Evolutionary conservation across 2,888 invertebrate species (phyloP).

Genomic region (Cosmia trapezina): DNA sequence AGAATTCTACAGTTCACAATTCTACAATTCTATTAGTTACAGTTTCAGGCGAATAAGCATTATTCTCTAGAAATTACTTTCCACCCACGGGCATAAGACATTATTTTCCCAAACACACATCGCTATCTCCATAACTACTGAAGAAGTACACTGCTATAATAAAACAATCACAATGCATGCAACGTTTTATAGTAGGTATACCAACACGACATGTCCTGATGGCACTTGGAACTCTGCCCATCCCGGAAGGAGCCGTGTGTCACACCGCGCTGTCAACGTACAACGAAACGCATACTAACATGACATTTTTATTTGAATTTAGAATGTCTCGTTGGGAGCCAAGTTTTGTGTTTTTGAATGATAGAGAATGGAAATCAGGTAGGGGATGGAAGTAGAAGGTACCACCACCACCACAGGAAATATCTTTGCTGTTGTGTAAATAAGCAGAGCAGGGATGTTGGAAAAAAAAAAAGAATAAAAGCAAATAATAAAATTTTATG

Average conservation of each 20-base stretch:
- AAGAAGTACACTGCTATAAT: not conserved
- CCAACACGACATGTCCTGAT: conserved; percentile 39
- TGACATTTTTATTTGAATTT: conserved; percentile 49
- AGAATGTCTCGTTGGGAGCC: conserved; percentile 12
- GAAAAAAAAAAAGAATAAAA: not conserved
- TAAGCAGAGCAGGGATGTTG: not conserved
- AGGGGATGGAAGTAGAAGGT: conserved; percentile 14
- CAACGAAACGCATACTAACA: conserved; percentile 38
- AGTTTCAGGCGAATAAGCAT: not conserved
- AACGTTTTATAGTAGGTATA: conserved; percentile 32
- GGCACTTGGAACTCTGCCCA: conserved; percentile 54
- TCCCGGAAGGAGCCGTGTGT: conserved; percentile 49
- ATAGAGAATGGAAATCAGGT: not conserved
- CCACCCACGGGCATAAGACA: not conserved
- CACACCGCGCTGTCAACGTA: conserved; percentile 46
- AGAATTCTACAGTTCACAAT: no score
- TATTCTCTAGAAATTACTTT: not conserved
- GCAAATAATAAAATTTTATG: not conserved
- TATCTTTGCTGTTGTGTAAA: not conserved
- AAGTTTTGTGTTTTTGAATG: conserved; percentile 19
- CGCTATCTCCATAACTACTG: not conserved
- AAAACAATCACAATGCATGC: conserved; percentile 31
- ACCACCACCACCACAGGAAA: no score
- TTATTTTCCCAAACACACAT: not conserved
- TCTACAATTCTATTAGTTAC: not conserved